Evolutionary conservation across 2,797 vertebrate species (phyloP).

Genomic region (Myotis vivesi): DNA sequence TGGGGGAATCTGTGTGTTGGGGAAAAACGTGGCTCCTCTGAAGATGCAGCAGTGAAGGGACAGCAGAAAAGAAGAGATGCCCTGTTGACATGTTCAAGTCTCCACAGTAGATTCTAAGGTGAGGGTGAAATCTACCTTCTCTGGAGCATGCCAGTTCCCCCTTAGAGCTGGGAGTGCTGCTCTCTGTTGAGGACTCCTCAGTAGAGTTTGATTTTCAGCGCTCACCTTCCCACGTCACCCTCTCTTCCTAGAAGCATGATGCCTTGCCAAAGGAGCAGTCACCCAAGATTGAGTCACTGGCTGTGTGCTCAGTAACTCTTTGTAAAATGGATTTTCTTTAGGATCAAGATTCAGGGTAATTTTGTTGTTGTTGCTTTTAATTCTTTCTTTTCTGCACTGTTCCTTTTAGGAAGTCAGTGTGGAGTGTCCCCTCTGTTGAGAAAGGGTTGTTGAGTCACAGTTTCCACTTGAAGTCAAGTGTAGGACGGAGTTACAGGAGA

Average conservation of each 20-base stretch:
- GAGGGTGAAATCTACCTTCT: background rate
- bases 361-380: background rate
- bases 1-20: background rate
- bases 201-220: background rate
- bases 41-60: background rate
- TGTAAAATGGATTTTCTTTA: background rate
- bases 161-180: background rate
- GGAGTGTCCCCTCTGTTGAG: background rate
- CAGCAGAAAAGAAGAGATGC: background rate
- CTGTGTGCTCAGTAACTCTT: background rate
- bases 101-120: background rate
- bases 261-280: too few relatives aligned
- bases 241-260: background rate
- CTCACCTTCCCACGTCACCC: rapidly evolving
- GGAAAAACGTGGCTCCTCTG: background rate
- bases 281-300: background rate
- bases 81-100: background rate
- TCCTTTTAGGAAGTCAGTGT: background rate
- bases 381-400: background rate
- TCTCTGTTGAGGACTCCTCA: background rate
- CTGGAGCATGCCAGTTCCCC: background rate
- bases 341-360: background rate
- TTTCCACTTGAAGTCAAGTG: background rate
- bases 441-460: background rate
- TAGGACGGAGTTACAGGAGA: background rate